Evolutionary conservation across 2,797 vertebrate genomes (phyloP), one percentile per base, ranked within the genome.

Genomic region (Sciaenops ocellatus): DNA sequence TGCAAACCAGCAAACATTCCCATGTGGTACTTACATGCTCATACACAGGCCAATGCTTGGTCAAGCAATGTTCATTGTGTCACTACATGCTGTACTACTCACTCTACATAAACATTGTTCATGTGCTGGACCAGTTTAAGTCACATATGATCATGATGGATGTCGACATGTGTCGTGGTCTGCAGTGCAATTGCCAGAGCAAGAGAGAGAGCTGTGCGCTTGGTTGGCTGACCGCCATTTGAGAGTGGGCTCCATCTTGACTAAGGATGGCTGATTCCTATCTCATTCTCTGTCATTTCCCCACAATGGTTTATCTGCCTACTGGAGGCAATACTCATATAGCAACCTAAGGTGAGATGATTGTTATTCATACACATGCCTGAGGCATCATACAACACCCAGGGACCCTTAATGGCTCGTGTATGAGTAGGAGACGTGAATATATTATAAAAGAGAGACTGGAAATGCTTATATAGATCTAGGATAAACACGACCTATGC

Each of bases 211-310:
- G 85, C 69, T 76, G 78, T 18, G 76, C 28, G 48, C 79, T 79
- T 61, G 65, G 73, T 61, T 90, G 87, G 80, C 88, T 80, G 79
- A 68, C 26, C 28, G 75, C 79, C 85, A 88, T 90, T 92, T 93
- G 84, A 89, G 63, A 79, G 79, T 26, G 69, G 86, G 69, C 83
- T 91, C 78, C 90, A 91, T 93, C 85, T 91, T 88, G 79, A 85
- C 77, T 60, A 68, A 80, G 78, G 71, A 71, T 78, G 82, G 71
- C 77, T 88, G 85, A 89, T 90, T 90, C 71, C 69, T 54, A 85
- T 88, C 87, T 87, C 65, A 41, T 72, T 60, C 71, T 64, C 51
- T 61, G 47, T 82, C 56, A 87, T 78, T 80, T 73, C 57, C 34
- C 55, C 76, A 78, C 68, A 78, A 73, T 69, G 69, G 62, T 84